phyloP scores from a whole-genome alignment of 2,797 vertebrate species.

The Petrocephalus schoutedeni region DNA sequence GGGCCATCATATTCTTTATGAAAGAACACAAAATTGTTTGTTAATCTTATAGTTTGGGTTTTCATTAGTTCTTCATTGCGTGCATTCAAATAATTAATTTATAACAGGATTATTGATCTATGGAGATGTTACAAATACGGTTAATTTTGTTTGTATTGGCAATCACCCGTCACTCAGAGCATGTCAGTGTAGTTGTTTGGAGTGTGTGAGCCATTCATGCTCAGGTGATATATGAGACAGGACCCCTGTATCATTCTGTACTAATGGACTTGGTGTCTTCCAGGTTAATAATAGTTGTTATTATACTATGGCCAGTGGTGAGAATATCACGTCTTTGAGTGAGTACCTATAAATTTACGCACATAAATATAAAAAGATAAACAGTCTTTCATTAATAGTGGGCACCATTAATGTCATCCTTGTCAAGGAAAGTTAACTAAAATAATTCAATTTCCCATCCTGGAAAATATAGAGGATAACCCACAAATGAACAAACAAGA shows the following conservation, averaged over 20 bases:
- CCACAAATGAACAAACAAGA: not conserved
- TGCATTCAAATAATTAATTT: not conserved
- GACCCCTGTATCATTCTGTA: not conserved
- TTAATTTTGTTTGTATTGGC: not conserved
- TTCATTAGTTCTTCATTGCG: not conserved
- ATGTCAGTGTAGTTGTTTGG: not conserved
- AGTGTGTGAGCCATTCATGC: not conserved
- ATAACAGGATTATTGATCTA: not conserved
- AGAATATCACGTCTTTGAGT: slow-evolving; percentile 7
- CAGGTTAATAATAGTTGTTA: slow-evolving; percentile 8
- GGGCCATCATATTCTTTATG: not conserved
- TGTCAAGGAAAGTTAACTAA: not conserved
- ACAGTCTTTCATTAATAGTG: not conserved
- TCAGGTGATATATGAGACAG: not conserved
- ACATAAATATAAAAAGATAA: not conserved
- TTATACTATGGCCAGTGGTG: slow-evolving; percentile 5
- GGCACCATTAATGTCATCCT: not conserved
- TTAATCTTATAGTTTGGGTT: not conserved
- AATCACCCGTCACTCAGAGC: not conserved
- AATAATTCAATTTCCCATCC: not conserved
- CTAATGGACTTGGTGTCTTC: not conserved
- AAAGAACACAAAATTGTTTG: not conserved
- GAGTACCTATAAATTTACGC: not conserved
- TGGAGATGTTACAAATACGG: not conserved
- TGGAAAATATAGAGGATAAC: not conserved